phyloP scores from a whole-genome alignment of 1,140 invertebrate genomes.

The Zophobas atratus region DNA sequence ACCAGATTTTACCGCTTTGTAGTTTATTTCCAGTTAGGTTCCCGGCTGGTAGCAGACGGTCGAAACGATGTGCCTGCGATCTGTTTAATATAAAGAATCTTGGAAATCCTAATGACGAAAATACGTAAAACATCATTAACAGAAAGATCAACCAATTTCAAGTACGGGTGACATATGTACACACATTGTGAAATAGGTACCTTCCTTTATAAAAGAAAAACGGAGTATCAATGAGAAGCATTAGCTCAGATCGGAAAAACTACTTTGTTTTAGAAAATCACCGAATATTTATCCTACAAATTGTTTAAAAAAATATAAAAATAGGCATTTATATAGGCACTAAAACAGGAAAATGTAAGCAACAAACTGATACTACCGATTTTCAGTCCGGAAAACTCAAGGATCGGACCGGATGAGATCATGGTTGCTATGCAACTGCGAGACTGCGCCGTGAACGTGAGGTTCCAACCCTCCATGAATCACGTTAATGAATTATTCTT shows the following conservation, averaged over 20 bases:
- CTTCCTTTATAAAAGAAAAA: neutral
- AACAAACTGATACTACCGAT: neutral
- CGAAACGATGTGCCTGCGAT: neutral
- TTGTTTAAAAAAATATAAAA: too few relatives aligned
- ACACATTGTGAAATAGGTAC: neutral
- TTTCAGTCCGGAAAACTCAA: slow-evolving; percentile 7
- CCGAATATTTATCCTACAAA: too few relatives aligned
- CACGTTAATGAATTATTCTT: too few relatives aligned
- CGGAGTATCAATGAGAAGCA: too few relatives aligned
- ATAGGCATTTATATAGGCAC: slow-evolving; percentile 42
- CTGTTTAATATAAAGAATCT: neutral
- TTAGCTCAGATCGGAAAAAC: too few relatives aligned
- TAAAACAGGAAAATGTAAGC: slow-evolving; percentile 33
- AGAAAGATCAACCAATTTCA: too few relatives aligned
- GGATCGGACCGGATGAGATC: neutral
- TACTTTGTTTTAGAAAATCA: too few relatives aligned
- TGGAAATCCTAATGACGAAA: neutral
- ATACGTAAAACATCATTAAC: neutral
- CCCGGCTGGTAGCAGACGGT: neutral
- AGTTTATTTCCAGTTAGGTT: slow-evolving; percentile 38
- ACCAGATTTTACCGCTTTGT: slow-evolving; percentile 44
- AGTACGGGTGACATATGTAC: too few relatives aligned
- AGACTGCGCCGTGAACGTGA: slow-evolving; percentile 35
- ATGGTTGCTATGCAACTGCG: slow-evolving; percentile 48
- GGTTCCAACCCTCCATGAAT: neutral